Conservation (phyloP, 2,113 vertebrate genomes). For the Eulemur rufifrons region DNA sequence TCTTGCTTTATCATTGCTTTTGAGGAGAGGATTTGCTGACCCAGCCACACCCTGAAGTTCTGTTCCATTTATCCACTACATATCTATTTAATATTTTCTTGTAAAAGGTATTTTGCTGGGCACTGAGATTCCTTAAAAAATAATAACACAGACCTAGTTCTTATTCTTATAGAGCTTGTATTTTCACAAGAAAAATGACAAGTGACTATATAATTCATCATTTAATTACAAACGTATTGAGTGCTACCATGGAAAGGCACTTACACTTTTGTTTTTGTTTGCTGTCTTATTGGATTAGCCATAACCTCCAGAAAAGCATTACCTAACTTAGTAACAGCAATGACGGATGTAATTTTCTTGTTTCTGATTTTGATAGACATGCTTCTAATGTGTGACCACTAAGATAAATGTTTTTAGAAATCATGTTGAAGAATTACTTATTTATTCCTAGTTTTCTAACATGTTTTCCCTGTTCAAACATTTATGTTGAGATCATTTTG, state of each 20-base stretch:
- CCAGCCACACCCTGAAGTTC: not conserved
- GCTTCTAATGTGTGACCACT: not conserved
- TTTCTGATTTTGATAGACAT: conserved; percentile 4
- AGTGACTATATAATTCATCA: not conserved
- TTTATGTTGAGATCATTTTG: not conserved
- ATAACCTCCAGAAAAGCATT: not conserved
- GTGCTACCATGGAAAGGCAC: not conserved
- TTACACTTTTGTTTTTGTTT: not conserved
- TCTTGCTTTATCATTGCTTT: not conserved
- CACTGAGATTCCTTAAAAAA: not conserved
- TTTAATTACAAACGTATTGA: not conserved
- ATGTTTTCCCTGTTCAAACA: not conserved
- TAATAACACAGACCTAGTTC: not conserved
- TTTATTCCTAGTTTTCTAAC: conserved; percentile 24
- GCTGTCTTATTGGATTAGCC: not conserved
- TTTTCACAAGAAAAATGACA: not conserved
- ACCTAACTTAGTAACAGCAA: not conserved
- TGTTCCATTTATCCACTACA: not conserved
- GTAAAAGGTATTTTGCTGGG: not conserved
- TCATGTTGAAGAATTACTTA: not conserved
- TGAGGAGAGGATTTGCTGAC: not conserved
- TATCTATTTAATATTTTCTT: not conserved
- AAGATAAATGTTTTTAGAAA: conserved; percentile 10
- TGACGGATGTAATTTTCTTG: not conserved
- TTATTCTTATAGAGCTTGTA: not conserved